Base-by-base conservation (phyloP, 2,113 vertebrate species). In the Halcyon malimbica region DNA sequence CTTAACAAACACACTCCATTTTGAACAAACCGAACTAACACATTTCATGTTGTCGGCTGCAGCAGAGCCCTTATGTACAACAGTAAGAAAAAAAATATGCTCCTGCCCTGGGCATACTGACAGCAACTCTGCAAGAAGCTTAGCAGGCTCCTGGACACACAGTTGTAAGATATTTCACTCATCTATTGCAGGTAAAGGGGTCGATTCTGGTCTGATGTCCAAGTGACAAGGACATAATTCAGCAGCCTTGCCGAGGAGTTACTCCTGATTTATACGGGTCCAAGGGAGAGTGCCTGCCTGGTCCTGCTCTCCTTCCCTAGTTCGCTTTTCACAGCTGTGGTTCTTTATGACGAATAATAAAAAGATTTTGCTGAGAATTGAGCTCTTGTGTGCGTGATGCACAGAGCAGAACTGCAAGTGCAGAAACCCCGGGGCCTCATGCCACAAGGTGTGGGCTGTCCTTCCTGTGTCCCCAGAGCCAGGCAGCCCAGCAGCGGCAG, bases 1-100 rank as follows among this genome's bases (percentile, higher is more conserved):
- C 97, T 93, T 93, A 97, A 80, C 96, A 97, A 97, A 94, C 94
- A 81, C 87, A 37, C 90, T 95, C 97, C 90, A 31, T 93, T 87
- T 95, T 89, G 95, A 42, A 75, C 90, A 87, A 96, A 97, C 89
- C 25, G 37, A 60, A 78, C 92, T 67, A 88, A 86, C 89, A 84
- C 89, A 39, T 89, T 94, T 95, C 94, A n/a, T 51, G 96, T 90
- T 92, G 95, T 93, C 44, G 42, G 93, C 91, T 94, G 95, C 33
- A 73, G 96, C 82, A 68, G 59, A 93, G 96, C 91, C 90, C 97
- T 88, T 65, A 64, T 18, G 94, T 93, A 95, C 88, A 93, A 94
- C 80, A 87, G 80, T 16, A 50, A 87, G 74, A 28, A 70, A 79
- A 63, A 84, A 89, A 95, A 94, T 87, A 85, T 68, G 89, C 53